These are phyloP conservation scores for Anoura caudifer DNA, from an alignment of 2,113 vertebrate genomes.

Conservation along the genomic window DNA sequence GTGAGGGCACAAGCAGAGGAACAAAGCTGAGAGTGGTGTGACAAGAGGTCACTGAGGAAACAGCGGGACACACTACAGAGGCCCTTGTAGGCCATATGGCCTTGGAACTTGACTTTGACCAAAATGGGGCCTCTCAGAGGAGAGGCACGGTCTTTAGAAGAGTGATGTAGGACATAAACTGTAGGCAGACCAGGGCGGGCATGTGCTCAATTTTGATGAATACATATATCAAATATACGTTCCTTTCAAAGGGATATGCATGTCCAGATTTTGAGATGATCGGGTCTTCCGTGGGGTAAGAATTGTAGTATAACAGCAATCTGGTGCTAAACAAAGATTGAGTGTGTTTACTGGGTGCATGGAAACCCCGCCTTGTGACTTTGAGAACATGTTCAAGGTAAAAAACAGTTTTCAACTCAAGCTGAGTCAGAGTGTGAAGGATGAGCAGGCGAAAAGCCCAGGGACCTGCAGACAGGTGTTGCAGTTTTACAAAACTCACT, in stretches of 20 bases:
- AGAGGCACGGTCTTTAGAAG: background rate
- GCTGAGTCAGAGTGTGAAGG: background rate
- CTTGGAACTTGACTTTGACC: background rate
- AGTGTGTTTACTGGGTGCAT: background rate
- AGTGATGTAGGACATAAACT: background rate
- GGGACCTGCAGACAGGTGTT: background rate
- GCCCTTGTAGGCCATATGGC: no score
- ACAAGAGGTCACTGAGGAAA: background rate
- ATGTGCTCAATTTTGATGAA: background rate
- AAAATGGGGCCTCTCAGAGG: background rate
- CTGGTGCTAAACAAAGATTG: background rate
- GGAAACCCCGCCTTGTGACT: background rate
- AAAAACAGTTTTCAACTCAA: background rate
- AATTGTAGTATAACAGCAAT: background rate
- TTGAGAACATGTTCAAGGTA: background rate
- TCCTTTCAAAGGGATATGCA: background rate
- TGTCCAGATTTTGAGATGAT: background rate
- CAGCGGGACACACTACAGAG: fast-evolving
- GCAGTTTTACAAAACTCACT: background rate
- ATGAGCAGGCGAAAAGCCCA: background rate
- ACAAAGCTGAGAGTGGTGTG: background rate
- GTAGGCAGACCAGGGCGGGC: no score
- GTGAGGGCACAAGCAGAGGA: background rate
- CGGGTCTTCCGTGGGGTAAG: background rate
- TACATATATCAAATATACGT: background rate